These are phyloP conservation scores for Zalophus californianus DNA, from an alignment of 2,797 vertebrate genomes.

Conservation along the genomic window DNA sequence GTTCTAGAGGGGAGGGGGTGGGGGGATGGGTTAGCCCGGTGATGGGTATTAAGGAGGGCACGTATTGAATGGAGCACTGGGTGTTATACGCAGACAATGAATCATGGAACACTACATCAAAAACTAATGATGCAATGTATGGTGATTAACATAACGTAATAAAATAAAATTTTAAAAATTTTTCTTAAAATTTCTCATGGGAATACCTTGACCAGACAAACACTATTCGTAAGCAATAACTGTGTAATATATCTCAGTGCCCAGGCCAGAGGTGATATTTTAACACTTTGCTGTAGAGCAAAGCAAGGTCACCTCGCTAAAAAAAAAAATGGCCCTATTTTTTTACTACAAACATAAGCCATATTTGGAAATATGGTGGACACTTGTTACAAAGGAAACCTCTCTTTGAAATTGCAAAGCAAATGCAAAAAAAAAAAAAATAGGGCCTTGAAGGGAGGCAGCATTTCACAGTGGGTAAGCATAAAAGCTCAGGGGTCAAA, in stretches of 20 bases:
- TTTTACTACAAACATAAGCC: neutral
- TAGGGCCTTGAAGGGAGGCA: neutral
- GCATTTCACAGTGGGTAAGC: neutral
- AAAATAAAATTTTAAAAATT: too few relatives aligned
- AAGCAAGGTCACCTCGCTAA: neutral
- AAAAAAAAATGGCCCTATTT: neutral
- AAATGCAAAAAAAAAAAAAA: conserved; percentile 27
- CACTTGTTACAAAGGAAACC: neutral
- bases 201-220: neutral
- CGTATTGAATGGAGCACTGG: too few relatives aligned
- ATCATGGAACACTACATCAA: too few relatives aligned
- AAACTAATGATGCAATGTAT: too few relatives aligned
- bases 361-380: neutral
- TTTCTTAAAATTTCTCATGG: neutral
- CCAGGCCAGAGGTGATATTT: neutral
- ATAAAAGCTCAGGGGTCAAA: neutral
- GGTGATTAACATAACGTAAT: too few relatives aligned
- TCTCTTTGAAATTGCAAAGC: neutral
- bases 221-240: neutral
- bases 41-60: too few relatives aligned
- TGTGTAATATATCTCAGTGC: neutral
- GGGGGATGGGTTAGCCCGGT: too few relatives aligned
- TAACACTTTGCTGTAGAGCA: neutral
- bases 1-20: too few relatives aligned
- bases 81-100: too few relatives aligned